A percentile compares a stretch with the other conserved stretches of the same genome.
Evolutionary conservation across 1,140 invertebrate species (phyloP).

Genomic region (Laupala kohalensis): DNA sequence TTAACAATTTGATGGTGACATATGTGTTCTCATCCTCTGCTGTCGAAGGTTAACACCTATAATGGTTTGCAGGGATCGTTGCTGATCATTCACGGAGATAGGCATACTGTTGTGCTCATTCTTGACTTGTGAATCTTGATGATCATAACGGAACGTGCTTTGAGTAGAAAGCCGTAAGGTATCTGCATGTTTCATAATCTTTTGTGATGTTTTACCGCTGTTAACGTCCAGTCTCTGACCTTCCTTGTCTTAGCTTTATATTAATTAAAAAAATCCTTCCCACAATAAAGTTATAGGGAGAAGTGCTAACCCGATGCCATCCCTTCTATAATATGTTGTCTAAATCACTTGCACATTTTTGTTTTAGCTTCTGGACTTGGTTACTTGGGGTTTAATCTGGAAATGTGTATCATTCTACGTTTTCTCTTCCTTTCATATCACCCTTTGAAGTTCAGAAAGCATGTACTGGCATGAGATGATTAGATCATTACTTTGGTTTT

Average conservation of each 20-base stretch:
- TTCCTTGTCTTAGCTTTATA: background rate
- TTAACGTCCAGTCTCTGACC: background rate
- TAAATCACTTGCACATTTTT: background rate
- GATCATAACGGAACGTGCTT: constrained; percentile 3
- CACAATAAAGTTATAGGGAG: background rate
- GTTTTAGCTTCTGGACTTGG: background rate
- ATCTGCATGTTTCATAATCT: constrained; percentile 9
- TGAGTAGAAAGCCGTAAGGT: constrained; percentile 2
- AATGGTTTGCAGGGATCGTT: constrained; percentile 5
- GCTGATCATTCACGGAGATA: constrained; percentile 1
- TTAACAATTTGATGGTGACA: background rate
- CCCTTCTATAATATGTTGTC: background rate
- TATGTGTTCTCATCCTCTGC: background rate
- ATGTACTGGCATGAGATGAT: background rate
- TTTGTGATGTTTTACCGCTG: background rate
- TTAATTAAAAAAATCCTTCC: background rate
- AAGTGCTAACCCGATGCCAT: background rate
- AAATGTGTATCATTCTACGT: background rate
- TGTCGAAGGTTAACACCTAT: constrained; percentile 1
- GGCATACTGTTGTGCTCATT: constrained; percentile 2
- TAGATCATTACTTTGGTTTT: background rate
- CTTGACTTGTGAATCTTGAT: background rate
- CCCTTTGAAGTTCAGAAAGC: background rate
- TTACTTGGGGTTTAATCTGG: background rate
- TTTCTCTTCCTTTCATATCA: background rate